Evolutionary conservation across 2,797 vertebrate genomes (phyloP), one percentile per base, ranked within the genome.

Genomic region (Nannoperca australis): DNA sequence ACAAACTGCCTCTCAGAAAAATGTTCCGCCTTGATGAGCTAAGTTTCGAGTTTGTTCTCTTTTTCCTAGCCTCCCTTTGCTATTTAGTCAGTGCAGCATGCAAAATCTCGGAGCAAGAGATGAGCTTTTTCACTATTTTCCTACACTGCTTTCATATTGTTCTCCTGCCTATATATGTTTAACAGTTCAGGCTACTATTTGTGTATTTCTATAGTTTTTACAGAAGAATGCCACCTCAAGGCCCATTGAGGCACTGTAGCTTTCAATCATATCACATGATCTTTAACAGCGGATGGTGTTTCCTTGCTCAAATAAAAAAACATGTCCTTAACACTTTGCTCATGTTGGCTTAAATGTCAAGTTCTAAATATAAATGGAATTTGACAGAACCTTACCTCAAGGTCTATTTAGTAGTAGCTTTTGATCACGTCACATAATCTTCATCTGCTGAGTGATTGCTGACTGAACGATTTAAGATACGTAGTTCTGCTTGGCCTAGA

Each of bases 41-140:
- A 60, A 45, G 27, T 71, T 78, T 68, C 17, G 7, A 58, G 40
- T 75, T 56, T 24, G 6, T 1, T 70, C 27, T 27, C 8, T 67
- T 66, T 72, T 73, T 54, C 27, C 34, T 44, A 24, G 68, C 65
- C 56, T 81, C 72, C 15, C 12, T 73, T 78, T 65, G 32, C 62
- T 66, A 51, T 82, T 83, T 62, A 71, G 62, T 75, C 74, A 75
- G 54, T 49, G 11, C 66, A 81, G 47, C 71, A 45, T 56, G 74
- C 55, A 70, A 11, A 62, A 63, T 79, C 64, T 63, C 17, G 13
- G 45, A 34, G 65, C 38, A 22, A 61, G 45, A 72, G 10, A 67
- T 3, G 20, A 22, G 17, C 11, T 8, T 34, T 32, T 45, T 60
- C 51, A 38, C 24, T 63, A 24, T 72, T 56, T 65, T 17, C 27